Percentiles rank a stretch among this genome's conserved stretches.
Conservation (phyloP, 2,113 vertebrate genomes). For the Chunga burmeisteri region DNA sequence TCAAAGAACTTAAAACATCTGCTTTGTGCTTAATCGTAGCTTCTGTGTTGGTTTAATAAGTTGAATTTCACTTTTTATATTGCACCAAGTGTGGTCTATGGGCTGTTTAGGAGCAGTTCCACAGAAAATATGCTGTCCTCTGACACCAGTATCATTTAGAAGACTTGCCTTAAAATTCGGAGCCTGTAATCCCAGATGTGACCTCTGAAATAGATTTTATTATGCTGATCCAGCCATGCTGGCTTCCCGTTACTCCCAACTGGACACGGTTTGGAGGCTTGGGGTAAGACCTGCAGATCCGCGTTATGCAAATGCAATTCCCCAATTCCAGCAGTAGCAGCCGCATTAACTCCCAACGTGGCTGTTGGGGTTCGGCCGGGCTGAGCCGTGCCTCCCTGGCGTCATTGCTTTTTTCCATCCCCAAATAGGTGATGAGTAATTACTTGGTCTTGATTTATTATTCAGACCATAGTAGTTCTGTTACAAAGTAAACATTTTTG, state of each 20-base stretch:
- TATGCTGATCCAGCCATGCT: background rate
- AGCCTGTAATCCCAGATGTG: background rate
- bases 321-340: conserved; percentile 37
- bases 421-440: conserved; percentile 70
- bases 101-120: background rate
- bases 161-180: background rate
- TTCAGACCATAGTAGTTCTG: conserved; percentile 43
- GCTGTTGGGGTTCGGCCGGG: background rate
- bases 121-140: background rate
- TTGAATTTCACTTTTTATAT: background rate
- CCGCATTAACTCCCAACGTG: background rate
- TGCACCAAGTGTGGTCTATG: background rate
- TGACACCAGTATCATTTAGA: background rate
- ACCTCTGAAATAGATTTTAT: background rate
- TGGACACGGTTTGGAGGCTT: background rate
- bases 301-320: background rate
- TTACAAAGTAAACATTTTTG: conserved; percentile 67
- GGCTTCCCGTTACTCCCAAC: background rate
- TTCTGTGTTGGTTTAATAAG: background rate
- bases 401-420: conserved; percentile 13
- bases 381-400: conserved; percentile 30
- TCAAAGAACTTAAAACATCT: background rate
- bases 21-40: background rate
- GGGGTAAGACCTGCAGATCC: background rate
- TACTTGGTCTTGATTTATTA: conserved; percentile 65